Evolutionary conservation across 2,797 vertebrate species (phyloP), one percentile per base, ranked within the genome.

Genomic region (Aeoliscus strigatus): DNA sequence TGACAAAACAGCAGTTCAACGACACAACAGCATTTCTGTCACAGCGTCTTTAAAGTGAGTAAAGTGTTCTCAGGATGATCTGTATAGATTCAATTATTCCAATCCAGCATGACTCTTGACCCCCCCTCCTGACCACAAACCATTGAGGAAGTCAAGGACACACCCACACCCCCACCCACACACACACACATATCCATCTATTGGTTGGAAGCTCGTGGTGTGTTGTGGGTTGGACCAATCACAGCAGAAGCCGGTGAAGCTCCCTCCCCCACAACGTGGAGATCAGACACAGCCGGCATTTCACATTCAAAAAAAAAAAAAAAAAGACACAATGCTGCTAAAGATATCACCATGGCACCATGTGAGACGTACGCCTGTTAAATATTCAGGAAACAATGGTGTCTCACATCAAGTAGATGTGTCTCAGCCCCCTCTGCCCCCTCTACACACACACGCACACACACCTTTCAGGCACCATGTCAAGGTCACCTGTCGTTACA

Each of bases 151-250:
- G 15, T 45, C 66, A 41, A 14, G 37, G 36, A 25, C 14, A 43
- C 30, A 15, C 42, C 15, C 39, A 23, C 8, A 18, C 35, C 29
- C 6, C 34, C 13, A 27, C 39, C 33, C 15, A 35, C 16, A 21
- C 39, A 33, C 8, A 30, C 2, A 47, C 5, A 1, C 5, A 48
- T 57, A 60, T 38, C 14, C 24, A 55, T 59, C 55, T 25, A 73
- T 71, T 75, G 68, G 68, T 46, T 47, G 52, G 16, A 27, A 62
- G 32, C 36, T 51, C 51, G 75, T 87, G 86, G 86, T 84, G 82
- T 86, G 85, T 71, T 86, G 70, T 70, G 53, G 54, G 46, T 42
- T 74, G 43, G 68, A 73, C 85, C 83, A 86, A 85, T 85, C 32
- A 8, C 46, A 68, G 49, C 36, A 37, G 24, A 42, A 32, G 16